Percentiles rank a stretch among this genome's conserved stretches.
phyloP scores from a whole-genome alignment of 2,113 vertebrate species.

The Dunckerocampus dactyliophorus region DNA sequence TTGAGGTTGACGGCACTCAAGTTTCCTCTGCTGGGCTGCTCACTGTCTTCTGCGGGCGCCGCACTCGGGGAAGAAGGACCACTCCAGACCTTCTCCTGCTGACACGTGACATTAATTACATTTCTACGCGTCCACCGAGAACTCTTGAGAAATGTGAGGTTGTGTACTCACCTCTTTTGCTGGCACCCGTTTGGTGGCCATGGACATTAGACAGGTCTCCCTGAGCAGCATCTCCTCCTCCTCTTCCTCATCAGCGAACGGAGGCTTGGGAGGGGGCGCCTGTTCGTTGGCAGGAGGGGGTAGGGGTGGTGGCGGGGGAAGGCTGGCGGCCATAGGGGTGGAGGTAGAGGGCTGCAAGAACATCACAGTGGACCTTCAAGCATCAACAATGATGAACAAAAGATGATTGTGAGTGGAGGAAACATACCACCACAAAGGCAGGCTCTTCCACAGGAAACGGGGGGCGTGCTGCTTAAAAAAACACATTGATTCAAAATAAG shows the following conservation, averaged over 20 bases:
- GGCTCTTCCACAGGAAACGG: neutral
- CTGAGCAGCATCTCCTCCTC: slow-evolving; percentile 97
- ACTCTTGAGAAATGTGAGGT: neutral
- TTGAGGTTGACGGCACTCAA: slow-evolving; percentile 83
- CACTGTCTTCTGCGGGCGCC: slow-evolving; percentile 41
- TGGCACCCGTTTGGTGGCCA: slow-evolving; percentile 83
- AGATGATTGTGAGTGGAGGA: slow-evolving; percentile 45
- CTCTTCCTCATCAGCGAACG: slow-evolving; percentile 95
- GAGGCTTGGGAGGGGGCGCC: slow-evolving; percentile 91
- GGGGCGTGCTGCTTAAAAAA: slow-evolving; percentile 41
- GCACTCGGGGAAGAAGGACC: slow-evolving; percentile 79
- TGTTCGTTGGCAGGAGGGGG: slow-evolving; percentile 80
- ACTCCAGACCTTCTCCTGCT: slow-evolving; percentile 77
- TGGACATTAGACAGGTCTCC: slow-evolving; percentile 91
- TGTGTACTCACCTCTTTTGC: slow-evolving; percentile 19
- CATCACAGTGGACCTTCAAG: neutral
- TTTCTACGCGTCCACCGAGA: neutral
- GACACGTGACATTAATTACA: neutral
- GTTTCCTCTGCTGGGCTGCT: slow-evolving; percentile 75
- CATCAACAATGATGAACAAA: neutral
- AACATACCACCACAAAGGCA: slow-evolving; percentile 27
- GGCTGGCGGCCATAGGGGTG: slow-evolving; percentile 57
- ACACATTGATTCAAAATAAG: no score
- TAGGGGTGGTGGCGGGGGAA: slow-evolving; percentile 84
- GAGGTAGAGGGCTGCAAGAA: slow-evolving; percentile 68